Percentiles rank a stretch among this genome's conserved stretches.
These are phyloP conservation scores for Cichlasoma orientale DNA, from an alignment of 2,797 vertebrate genomes.

Conservation along the genomic window DNA sequence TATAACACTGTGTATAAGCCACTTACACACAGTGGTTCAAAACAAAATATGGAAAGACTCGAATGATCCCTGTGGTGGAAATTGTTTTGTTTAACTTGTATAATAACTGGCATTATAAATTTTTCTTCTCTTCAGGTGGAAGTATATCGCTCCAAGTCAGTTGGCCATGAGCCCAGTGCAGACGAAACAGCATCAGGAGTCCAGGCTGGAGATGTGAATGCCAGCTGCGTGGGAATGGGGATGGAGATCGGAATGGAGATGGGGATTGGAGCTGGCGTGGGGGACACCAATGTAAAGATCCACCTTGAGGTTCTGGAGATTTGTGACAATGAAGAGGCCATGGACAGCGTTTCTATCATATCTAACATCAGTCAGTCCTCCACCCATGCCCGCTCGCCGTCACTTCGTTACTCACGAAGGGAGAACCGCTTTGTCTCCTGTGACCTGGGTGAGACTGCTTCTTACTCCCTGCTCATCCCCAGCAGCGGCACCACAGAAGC, in stretches of 20 bases:
- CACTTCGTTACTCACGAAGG: conserved; percentile 91
- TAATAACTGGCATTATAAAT: not conserved
- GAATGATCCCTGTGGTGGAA: not conserved
- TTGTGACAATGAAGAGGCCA: conserved; percentile 93
- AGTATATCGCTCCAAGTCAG: conserved; percentile 96
- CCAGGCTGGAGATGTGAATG: conserved; percentile 44
- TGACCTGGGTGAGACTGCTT: conserved; percentile 93
- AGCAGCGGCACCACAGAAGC: conserved; percentile 84
- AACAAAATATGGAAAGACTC: not conserved
- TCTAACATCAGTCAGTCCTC: conserved; percentile 99
- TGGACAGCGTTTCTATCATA: conserved; percentile 97
- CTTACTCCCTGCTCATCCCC: conserved; percentile 95
- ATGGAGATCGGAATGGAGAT: conserved; percentile 62
- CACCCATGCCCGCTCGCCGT: conserved; percentile 90
- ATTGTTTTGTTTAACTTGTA: not conserved
- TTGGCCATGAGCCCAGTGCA: conserved; percentile 93
- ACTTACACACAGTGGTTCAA: not conserved
- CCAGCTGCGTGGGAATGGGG: conserved; percentile 51
- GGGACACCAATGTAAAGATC: conserved; percentile 95
- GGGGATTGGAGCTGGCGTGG: conserved; percentile 66
- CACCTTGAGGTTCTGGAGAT: conserved; percentile 99
- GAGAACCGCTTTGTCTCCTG: conserved; percentile 98
- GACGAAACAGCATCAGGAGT: conserved; percentile 79
- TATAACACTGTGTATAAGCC: not conserved
- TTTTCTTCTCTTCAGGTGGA: conserved; percentile 79